Evolutionary conservation across 2,797 vertebrate genomes (phyloP).

Genomic region (Apogon talboti): DNA sequence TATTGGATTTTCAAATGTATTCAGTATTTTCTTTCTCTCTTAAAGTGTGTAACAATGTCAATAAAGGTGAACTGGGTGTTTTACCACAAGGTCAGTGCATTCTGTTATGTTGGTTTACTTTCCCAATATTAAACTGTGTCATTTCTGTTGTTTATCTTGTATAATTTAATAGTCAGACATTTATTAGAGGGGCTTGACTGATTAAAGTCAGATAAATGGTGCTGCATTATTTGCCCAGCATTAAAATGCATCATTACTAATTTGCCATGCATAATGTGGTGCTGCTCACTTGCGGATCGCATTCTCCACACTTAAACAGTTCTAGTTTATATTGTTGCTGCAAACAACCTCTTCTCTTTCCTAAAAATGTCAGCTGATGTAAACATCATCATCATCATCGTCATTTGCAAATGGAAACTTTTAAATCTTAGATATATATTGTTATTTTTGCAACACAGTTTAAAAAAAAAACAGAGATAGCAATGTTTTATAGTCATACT

Average conservation of each 20-base stretch:
- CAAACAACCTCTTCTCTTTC: too few species aligned
- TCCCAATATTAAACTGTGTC: background rate
- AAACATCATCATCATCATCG: background rate
- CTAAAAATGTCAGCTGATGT: slow-evolving; percentile 12
- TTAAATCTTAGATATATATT: slow-evolving; percentile 33
- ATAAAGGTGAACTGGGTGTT: slow-evolving; percentile 10
- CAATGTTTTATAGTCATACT: slow-evolving; percentile 1
- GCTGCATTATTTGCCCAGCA: background rate
- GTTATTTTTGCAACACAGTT: slow-evolving; percentile 27
- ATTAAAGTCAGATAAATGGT: background rate
- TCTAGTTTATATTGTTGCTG: too few species aligned
- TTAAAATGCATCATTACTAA: background rate
- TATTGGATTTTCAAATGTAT: slow-evolving; percentile 28
- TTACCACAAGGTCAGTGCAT: background rate
- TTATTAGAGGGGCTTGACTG: background rate
- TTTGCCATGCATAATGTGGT: slow-evolving; percentile 6
- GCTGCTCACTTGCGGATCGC: background rate
- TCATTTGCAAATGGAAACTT: slow-evolving; percentile 27
- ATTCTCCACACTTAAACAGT: background rate
- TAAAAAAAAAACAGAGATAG: slow-evolving; percentile 3
- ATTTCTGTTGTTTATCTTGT: background rate
- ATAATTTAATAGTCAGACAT: background rate
- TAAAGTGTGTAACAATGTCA: background rate
- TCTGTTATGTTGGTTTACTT: background rate
- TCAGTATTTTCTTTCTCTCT: slow-evolving; percentile 17